Evolutionary conservation across 2,113 vertebrate genomes (phyloP), one percentile per base, ranked within the genome.

Genomic region (Rhinoptilus africanus): DNA sequence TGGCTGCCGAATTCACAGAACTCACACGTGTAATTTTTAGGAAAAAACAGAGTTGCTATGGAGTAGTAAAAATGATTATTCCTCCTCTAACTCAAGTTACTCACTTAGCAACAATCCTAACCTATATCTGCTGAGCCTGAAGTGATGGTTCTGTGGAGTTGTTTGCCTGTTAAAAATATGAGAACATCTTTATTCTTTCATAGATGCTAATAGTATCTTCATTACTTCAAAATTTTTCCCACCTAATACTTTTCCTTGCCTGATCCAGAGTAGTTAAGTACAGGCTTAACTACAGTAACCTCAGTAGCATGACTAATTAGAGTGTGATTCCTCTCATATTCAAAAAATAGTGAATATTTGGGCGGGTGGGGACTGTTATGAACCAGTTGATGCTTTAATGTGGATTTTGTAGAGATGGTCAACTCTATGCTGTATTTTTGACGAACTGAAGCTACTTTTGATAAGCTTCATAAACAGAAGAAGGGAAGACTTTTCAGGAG

Each of bases 71-170:
- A 95, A 72, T 28, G 0, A 78, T 89, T 84, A 72, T 95, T 84
- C 72, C 62, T 94, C 30, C 41, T 91, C 53, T 63, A 86, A 66
- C 43, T 60, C 47, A 43, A 93, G 80, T 87, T 95, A 72, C 69
- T 95, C 73, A 47, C 93, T 94, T 86, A 97, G 91, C 94, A 96
- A 94, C 95, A 89, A 48, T 68, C 84, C 48, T 60, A 53, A 93
- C 68, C 45, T 47, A 23, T 41, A 28, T 68, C 83, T 93, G 56
- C 69, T 85, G 76, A 88, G 91, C 86, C 72, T 75, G 51, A 87
- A 50, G 51, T n/a, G 76, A 53, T 82, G 37, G 32, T 89, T 68
- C 68, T 89, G n/a, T 93, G 54, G 60, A 77, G 43, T 63, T 85
- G 20, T 75, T 92, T 89, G 62, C 64, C 59, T 76, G 35, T 54